A percentile compares a stretch with the other conserved stretches of the same genome.
Evolutionary conservation across 2,888 invertebrate species (phyloP).

Genomic region (Melinaea marsaeus): DNA sequence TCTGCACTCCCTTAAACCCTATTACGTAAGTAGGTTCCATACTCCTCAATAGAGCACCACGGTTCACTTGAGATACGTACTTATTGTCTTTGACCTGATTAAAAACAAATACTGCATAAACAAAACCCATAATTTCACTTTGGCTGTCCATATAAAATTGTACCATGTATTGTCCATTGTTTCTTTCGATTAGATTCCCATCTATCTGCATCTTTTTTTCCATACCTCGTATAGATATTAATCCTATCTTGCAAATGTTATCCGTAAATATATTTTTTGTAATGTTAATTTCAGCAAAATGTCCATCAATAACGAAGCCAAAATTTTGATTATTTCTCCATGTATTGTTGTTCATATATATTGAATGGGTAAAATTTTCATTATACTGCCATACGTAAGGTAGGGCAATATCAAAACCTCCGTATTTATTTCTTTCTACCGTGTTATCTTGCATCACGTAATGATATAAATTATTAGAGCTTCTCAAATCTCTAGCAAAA

Average conservation of each 20-base stretch:
- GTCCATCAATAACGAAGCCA: conserved; percentile 91
- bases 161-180: conserved; percentile 89
- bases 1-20: conserved; percentile 95
- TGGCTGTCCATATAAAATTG: conserved; percentile 94
- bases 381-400: conserved; percentile 98
- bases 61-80: conserved; percentile 57
- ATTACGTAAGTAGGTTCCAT: conserved; percentile 88
- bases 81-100: conserved; percentile 88
- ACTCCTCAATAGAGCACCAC: conserved; percentile 56
- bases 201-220: conserved; percentile 94
- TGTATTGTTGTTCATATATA: conserved; percentile 91
- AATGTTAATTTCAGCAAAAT: conserved; percentile 93
- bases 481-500: conserved; percentile 93
- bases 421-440: conserved; percentile 89
- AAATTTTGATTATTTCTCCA: conserved; percentile 93
- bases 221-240: conserved; percentile 93
- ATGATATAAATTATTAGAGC: conserved; percentile 98
- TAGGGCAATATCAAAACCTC: conserved; percentile 92
- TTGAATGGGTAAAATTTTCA: conserved; percentile 94
- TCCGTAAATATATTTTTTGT: conserved; percentile 90
- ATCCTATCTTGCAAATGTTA: conserved; percentile 89
- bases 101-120: conserved; percentile 86
- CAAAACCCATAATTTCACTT: conserved; percentile 92
- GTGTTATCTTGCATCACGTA: conserved; percentile 93
- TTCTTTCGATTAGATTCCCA: conserved; percentile 87